Base-by-base conservation (phyloP, 2,113 vertebrate species). In the Epinephelus lanceolatus region DNA sequence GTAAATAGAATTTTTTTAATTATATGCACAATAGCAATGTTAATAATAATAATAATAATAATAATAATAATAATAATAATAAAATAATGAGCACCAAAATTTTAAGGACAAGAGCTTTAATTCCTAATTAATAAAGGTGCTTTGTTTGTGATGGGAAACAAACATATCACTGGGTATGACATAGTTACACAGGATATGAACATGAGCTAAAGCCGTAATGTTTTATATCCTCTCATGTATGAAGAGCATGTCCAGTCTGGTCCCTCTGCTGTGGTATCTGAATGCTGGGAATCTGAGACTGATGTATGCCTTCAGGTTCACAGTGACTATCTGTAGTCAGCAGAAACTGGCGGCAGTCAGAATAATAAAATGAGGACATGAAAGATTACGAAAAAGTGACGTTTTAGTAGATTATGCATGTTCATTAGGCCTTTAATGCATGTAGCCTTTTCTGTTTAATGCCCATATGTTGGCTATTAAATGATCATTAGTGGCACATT, bases 181-280 rank as follows among this genome's bases (percentile, higher is more conserved):
- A 51, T 10, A 65, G 37, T 69, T 68, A 37, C 78, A 70, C n/a
- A 45, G 11, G 7, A 56, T 30, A 49, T 42, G 33, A 70, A 56
- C 17, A 30, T 78, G 40, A 69, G 47, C 19, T 52, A 14, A 19
- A 70, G 67, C 18, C 6, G 6, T 1, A 7, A 13, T 17, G 10
- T 59, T 61, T 68, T 49, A 49, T 42, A 49, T n/a, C 67, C 68
- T 53, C 67, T 78, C 7, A 75, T 78, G 68, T 63, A 65, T 80
- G 61, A 56, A 40, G 80, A 85, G 74, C 67, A 7, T 75, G 83
- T 78, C 77, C 72, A 70, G 67, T 72, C 87, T 78, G 69, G 70
- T 71, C 74, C 40, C 76, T 59, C 37, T 27, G 62, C 66, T 74
- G 33, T 52, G 72, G 71, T 70, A 71, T 86, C 65, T 80, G 21